These are phyloP conservation scores for Chymomyza costata DNA, from an alignment of 1,140 invertebrate genomes.

Conservation along the genomic window DNA sequence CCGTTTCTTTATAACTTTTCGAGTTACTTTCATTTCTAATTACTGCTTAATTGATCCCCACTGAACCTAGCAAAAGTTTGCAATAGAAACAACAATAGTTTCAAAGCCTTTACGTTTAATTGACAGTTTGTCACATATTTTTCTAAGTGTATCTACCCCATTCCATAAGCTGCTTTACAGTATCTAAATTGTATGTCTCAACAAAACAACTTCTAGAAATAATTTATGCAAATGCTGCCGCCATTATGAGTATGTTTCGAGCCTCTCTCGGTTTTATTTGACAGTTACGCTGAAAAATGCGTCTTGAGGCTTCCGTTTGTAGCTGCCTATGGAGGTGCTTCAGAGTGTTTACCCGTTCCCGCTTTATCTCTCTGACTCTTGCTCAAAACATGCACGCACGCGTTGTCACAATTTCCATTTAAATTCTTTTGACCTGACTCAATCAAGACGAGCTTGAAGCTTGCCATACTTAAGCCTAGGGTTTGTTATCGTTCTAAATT, in stretches of 20 bases:
- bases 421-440: slow-evolving; percentile 74
- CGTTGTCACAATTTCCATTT: slow-evolving; percentile 28
- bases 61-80: slow-evolving; percentile 7
- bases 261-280: too few relatives aligned
- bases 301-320: slow-evolving; percentile 54
- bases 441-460: slow-evolving; percentile 67
- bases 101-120: too few relatives aligned
- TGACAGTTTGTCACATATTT: slow-evolving; percentile 9
- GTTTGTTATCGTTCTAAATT: too few relatives aligned
- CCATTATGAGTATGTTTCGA: slow-evolving; percentile 14
- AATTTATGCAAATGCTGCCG: slow-evolving; percentile 58
- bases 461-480: too few relatives aligned
- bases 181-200: too few relatives aligned
- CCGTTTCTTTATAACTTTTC: too few relatives aligned
- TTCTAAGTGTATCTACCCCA: too few relatives aligned
- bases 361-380: neutral
- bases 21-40: slow-evolving; percentile 27
- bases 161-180: too few relatives aligned
- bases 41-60: slow-evolving; percentile 27
- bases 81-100: too few relatives aligned
- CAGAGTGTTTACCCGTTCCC: slow-evolving; percentile 1
- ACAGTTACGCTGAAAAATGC: slow-evolving; percentile 52
- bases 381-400: slow-evolving; percentile 5
- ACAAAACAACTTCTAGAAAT: slow-evolving; percentile 36
- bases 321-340: slow-evolving; percentile 5